phyloP scores from a whole-genome alignment of 2,797 vertebrate genomes.

The Enoplosus armatus region DNA sequence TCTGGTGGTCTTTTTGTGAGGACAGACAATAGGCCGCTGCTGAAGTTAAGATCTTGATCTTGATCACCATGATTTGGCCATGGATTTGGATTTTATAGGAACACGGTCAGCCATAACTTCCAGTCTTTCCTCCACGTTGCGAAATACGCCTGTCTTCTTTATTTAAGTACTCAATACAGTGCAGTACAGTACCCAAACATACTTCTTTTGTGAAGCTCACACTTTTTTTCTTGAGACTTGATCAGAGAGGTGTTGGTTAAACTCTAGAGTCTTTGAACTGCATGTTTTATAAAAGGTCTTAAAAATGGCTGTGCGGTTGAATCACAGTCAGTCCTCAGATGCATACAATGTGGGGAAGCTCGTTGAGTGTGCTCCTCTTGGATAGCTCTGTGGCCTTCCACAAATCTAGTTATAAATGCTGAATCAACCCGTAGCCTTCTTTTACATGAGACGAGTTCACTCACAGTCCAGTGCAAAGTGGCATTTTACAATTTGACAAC shows the following conservation, averaged over 20 bases:
- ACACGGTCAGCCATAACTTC: background rate
- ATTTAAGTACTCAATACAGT: background rate
- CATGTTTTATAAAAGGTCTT: background rate
- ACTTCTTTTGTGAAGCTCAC: background rate
- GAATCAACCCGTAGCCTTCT: background rate
- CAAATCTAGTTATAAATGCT: background rate
- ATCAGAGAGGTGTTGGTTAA: no score
- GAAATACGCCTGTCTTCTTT: background rate
- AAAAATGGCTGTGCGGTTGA: background rate
- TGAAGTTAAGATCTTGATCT: no score
- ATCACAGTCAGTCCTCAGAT: background rate
- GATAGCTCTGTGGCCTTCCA: no score
- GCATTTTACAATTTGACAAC: no score
- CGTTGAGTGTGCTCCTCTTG: background rate
- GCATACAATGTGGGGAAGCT: background rate
- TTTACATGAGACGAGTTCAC: no score
- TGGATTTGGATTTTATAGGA: no score
- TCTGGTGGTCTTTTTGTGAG: no score
- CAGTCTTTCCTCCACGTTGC: background rate
- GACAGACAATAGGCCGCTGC: no score
- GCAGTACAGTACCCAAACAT: background rate
- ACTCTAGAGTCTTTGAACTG: background rate
- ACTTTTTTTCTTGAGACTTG: no score
- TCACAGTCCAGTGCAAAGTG: no score
- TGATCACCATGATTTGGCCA: no score